Evolutionary conservation across 92 coral and sea anemone species (phyloP).

Genomic region (Phenganax marumi): DNA sequence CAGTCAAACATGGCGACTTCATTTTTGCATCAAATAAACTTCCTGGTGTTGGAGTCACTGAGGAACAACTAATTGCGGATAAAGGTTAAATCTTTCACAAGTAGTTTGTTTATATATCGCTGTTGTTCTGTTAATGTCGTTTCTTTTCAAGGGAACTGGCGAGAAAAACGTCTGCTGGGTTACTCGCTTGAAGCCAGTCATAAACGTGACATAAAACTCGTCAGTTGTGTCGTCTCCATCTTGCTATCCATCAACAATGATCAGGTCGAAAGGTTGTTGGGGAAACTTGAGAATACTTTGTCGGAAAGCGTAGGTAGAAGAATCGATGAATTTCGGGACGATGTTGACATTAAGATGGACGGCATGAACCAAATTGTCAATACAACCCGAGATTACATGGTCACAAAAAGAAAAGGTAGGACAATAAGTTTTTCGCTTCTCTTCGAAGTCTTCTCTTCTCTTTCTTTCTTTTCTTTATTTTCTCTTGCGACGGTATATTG

Average conservation of each 20-base stretch:
- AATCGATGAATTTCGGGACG: slow-evolving; percentile 25
- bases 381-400: slow-evolving; percentile 11
- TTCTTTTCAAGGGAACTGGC: slow-evolving; percentile 5
- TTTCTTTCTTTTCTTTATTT: no score
- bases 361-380: slow-evolving; percentile 18
- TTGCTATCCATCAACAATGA: slow-evolving; percentile 30
- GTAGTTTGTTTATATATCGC: neutral
- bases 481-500: neutral
- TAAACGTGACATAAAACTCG: slow-evolving; percentile 4
- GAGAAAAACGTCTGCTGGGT: slow-evolving; percentile 29
- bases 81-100: neutral
- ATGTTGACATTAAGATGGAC: slow-evolving; percentile 22
- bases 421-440: neutral
- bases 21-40: slow-evolving; percentile 29
- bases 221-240: slow-evolving; percentile 29
- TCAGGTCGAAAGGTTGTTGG: slow-evolving; percentile 4
- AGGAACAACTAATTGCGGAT: slow-evolving; percentile 17
- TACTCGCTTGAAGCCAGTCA: slow-evolving; percentile 13
- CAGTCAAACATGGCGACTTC: slow-evolving; percentile 38
- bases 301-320: slow-evolving; percentile 8
- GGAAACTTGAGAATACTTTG: neutral
- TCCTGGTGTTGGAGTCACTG: slow-evolving; percentile 28
- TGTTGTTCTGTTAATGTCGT: neutral
- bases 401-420: slow-evolving; percentile 15
- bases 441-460: no score